phyloP scores from a whole-genome alignment of 2,797 vertebrate species.

The Hyperoplus immaculatus region DNA sequence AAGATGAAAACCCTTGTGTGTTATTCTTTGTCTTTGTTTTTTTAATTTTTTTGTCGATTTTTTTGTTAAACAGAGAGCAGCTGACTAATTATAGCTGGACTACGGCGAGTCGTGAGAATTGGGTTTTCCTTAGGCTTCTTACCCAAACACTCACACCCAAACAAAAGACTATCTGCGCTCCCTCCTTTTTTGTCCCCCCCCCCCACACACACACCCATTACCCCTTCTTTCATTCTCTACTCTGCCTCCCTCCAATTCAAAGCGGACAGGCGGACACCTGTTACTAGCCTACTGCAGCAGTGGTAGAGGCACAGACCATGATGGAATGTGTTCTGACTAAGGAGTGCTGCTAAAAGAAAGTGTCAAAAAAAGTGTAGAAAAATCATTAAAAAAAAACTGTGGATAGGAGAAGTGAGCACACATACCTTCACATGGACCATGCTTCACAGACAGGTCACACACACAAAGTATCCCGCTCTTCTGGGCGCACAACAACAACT shows the following conservation, averaged over 20 bases:
- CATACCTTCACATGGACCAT: slow-evolving; percentile 87
- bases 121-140: slow-evolving; percentile 34
- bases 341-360: background rate
- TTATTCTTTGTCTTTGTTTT: slow-evolving; percentile 13
- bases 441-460: slow-evolving; percentile 62
- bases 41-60: slow-evolving; percentile 6
- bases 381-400: background rate
- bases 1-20: slow-evolving; percentile 33
- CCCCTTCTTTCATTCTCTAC: background rate
- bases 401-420: background rate
- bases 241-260: slow-evolving; percentile 66
- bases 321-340: slow-evolving; percentile 26
- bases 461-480: slow-evolving; percentile 41
- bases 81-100: slow-evolving; percentile 56
- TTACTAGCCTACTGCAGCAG: slow-evolving; percentile 53
- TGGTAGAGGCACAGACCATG: slow-evolving; percentile 1
- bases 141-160: slow-evolving; percentile 47
- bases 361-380: background rate
- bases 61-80: slow-evolving; percentile 17
- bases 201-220: slow-evolving; percentile 11
- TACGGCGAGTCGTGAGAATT: slow-evolving; percentile 47
- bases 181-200: slow-evolving; percentile 12
- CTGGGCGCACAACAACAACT: slow-evolving; percentile 52
- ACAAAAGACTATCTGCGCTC: slow-evolving; percentile 60
- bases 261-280: slow-evolving; percentile 75